Percentiles rank a stretch among this genome's conserved stretches.
Conservation (phyloP, 35 echinoderm and acorn worm species). For the Lytechinus variegatus region DNA sequence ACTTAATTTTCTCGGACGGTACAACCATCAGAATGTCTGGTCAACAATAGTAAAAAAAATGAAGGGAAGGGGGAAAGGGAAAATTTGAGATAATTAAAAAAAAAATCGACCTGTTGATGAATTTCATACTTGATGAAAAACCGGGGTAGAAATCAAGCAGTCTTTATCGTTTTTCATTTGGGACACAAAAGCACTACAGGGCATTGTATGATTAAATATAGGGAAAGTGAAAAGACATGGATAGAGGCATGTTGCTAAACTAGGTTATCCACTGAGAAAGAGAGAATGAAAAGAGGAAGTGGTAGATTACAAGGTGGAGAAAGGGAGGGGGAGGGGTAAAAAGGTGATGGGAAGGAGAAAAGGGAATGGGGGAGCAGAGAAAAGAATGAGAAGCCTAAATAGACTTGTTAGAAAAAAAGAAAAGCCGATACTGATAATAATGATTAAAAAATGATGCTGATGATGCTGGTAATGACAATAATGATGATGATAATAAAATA, state of each 20-base stretch:
- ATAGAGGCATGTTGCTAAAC: background rate
- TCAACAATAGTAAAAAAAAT: background rate
- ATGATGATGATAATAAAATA: too few species aligned
- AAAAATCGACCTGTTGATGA: background rate
- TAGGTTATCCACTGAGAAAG: background rate
- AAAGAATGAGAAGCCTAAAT: too few species aligned
- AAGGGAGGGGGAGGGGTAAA: background rate
- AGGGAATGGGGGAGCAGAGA: background rate
- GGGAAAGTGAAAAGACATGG: background rate
- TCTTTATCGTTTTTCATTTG: background rate
- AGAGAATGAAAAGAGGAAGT: background rate
- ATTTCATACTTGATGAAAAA: background rate
- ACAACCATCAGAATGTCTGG: too few species aligned
- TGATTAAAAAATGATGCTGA: too few species aligned
- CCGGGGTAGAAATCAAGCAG: background rate
- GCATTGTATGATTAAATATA: constrained; percentile 36
- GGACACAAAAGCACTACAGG: background rate
- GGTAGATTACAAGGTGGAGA: background rate
- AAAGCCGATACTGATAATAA: too few species aligned
- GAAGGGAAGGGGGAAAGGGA: background rate
- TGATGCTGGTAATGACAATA: too few species aligned
- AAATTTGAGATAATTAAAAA: background rate
- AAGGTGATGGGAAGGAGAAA: background rate
- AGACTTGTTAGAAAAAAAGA: too few species aligned
- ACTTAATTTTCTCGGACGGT: too few species aligned